Conservation (phyloP, 2,797 vertebrate species). For the Gallirallus australis region DNA sequence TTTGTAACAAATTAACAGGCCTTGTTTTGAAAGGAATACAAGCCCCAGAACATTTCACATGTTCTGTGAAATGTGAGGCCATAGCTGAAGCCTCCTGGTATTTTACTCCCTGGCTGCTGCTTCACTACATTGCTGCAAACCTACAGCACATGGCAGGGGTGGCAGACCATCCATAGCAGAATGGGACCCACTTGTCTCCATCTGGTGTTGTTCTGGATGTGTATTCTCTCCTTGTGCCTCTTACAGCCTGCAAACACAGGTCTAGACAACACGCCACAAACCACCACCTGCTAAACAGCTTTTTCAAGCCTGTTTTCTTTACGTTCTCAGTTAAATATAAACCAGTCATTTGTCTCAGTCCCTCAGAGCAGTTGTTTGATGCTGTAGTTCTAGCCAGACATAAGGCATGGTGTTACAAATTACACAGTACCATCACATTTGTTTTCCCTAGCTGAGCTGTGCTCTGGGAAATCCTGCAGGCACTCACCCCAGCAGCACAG, state of each 20-base stretch:
- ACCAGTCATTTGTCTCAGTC: neutral
- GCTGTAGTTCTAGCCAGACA: neutral
- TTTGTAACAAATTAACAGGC: neutral
- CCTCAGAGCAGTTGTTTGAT: neutral
- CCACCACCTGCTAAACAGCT: neutral
- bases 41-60: neutral
- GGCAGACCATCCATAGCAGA: neutral
- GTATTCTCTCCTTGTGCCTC: rapidly evolving
- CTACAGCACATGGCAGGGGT: neutral
- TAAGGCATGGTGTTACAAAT: neutral
- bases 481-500: no score
- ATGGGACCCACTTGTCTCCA: neutral
- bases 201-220: rapidly evolving
- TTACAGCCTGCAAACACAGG: neutral
- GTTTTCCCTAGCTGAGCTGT: neutral
- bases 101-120: rapidly evolving
- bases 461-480: neutral
- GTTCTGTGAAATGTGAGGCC: rapidly evolving
- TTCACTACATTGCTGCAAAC: neutral
- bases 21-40: neutral
- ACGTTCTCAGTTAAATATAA: neutral
- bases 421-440: neutral
- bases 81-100: neutral
- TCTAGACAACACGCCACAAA: neutral
- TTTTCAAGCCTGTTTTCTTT: neutral